Percentiles rank a stretch among this genome's conserved stretches.
phyloP scores from a whole-genome alignment of 2,888 invertebrate genomes.

The Papilio gigon region DNA sequence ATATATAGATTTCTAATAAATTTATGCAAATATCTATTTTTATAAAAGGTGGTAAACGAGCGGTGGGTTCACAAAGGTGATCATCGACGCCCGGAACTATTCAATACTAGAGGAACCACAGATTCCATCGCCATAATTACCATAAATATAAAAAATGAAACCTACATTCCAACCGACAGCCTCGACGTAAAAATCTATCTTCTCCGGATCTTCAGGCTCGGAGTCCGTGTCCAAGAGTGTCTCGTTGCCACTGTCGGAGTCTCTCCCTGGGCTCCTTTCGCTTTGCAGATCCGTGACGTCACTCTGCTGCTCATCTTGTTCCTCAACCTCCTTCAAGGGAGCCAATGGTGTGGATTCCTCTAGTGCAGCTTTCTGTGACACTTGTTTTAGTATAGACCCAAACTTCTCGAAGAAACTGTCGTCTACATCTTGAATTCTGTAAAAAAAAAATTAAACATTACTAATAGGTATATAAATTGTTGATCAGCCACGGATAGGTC shows the following conservation, averaged over 20 bases:
- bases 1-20: background rate
- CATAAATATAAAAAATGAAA: no score
- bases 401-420: slow-evolving; percentile 93
- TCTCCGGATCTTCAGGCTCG: slow-evolving; percentile 85
- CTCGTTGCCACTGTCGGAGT: slow-evolving; percentile 80
- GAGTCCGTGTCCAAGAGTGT: slow-evolving; percentile 85
- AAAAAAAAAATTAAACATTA: slow-evolving; percentile 54
- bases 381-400: slow-evolving; percentile 87
- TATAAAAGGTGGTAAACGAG: background rate
- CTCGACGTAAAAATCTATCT: slow-evolving; percentile 83
- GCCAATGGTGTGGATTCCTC: slow-evolving; percentile 82
- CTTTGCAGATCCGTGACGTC: slow-evolving; percentile 64
- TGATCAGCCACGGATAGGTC: no score
- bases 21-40: no score
- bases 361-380: slow-evolving; percentile 81
- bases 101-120: no score
- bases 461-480: no score
- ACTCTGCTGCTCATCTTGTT: slow-evolving; percentile 72
- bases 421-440: slow-evolving; percentile 90
- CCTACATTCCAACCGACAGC: slow-evolving; percentile 90
- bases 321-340: slow-evolving; percentile 74
- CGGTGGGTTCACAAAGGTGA: no score
- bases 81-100: no score
- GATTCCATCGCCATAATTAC: no score
- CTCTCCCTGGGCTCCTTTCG: slow-evolving; percentile 67